These are phyloP conservation scores for Porites cylindrica DNA, from an alignment of 92 coral and sea anemone genomes.

Conservation along the genomic window DNA sequence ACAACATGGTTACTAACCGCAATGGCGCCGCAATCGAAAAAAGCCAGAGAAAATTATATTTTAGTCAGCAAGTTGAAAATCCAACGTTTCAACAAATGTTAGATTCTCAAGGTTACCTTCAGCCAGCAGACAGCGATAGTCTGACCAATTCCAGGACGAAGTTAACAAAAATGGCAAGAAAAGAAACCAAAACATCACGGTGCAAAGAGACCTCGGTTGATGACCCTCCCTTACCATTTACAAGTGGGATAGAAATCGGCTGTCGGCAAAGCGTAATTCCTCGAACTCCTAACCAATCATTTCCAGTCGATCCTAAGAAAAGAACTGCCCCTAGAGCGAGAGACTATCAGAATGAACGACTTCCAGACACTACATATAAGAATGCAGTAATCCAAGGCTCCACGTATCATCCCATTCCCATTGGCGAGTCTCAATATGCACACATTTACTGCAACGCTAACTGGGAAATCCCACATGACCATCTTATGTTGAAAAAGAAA, in stretches of 20 bases:
- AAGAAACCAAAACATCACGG: no score
- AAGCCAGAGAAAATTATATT: no score
- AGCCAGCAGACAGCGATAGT: conserved; percentile 3
- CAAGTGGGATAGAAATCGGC: no score
- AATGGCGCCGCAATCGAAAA: background rate
- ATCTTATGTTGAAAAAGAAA: background rate
- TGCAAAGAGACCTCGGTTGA: background rate
- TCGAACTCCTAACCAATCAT: background rate
- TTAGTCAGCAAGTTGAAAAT: background rate
- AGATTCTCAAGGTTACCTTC: background rate
- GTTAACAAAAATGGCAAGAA: no score
- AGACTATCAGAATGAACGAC: conserved; percentile 7
- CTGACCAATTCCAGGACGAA: background rate
- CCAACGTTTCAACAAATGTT: background rate
- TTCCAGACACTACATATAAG: background rate
- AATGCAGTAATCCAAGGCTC: conserved; percentile 3
- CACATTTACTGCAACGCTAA: background rate
- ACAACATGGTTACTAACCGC: no score
- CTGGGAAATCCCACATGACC: conserved; percentile 36
- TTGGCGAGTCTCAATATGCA: conserved; percentile 26
- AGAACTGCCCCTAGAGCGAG: background rate
- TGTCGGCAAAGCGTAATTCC: background rate
- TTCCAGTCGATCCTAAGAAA: background rate
- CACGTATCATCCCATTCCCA: background rate
- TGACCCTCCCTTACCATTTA: no score